Base-by-base conservation (phyloP, 2,113 vertebrate species). In the Centrocercus urophasianus region DNA sequence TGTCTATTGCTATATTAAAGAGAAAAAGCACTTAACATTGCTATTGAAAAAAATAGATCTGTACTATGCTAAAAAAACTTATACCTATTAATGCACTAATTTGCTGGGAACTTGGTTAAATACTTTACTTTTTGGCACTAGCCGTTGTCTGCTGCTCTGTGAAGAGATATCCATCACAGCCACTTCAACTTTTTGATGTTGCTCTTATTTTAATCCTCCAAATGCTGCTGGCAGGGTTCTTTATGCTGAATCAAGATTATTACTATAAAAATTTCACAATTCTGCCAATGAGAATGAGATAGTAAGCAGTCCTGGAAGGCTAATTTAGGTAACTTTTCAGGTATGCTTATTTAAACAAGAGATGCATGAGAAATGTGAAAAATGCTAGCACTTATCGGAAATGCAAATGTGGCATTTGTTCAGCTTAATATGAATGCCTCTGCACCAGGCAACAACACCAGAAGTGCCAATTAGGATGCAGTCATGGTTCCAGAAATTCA, bases 381-480 rank as follows among this genome's bases (percentile, higher is more conserved):
- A 98, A 97, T 93, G 91, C 91, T 95, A 93, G 92, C 69, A 93
- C 92, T 98, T 97, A 98, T 97, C 86, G 7, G 96, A 98, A 97
- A 98, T 98, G 98, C 97, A 98, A 98, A 98, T 98, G 97, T 98
- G 98, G 97, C 97, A 98, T 98, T 98, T 98, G 97, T 97, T 98
- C 95, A 97, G 95, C 95, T 97, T 97, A 96, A 97, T 96, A 93
- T 85, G 95, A 97, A 97, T 96, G 95, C 94, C 91, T 95, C 90
- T 92, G 95, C 96, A 96, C 97, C 75, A 95, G 95, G 94, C 96
- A 97, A 97, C 95, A 94, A 61, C 93, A 97, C 89, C 91, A 97
- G 96, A 97, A 97, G 88, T 97, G 92, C 93, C 96, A 97, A 97
- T 98, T 98, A 97, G 93, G 95, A 97, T 97, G 97, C 96, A 97